A percentile compares a stretch with the other conserved stretches of the same genome.
Conservation (phyloP, 2,797 vertebrate genomes). For the Sarcoramphus papa region DNA sequence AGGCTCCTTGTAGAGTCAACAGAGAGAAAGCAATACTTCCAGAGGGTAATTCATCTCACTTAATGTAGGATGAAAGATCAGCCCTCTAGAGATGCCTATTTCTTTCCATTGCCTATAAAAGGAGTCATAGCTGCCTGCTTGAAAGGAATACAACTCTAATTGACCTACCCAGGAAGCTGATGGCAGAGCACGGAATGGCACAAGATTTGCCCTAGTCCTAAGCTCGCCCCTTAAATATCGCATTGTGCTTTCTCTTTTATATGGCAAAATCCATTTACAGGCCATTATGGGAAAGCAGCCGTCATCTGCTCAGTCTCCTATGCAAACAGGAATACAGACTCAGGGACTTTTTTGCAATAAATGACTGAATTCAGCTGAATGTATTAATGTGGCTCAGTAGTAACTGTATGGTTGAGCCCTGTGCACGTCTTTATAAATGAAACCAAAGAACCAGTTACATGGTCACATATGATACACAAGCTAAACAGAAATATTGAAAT, state of each 20-base stretch:
- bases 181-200: neutral
- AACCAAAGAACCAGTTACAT: neutral
- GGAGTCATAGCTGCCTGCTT: neutral
- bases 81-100: neutral
- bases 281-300: neutral
- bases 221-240: neutral
- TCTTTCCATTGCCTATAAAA: neutral
- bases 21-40: neutral
- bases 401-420: neutral
- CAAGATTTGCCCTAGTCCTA: neutral
- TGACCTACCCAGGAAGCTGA: neutral
- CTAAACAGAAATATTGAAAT: neutral
- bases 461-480: neutral
- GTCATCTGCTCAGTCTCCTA: neutral
- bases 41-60: neutral
- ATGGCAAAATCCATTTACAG: neutral
- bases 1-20: neutral
- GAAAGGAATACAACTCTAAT: neutral
- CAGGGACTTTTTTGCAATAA: neutral
- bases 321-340: neutral
- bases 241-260: neutral
- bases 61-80: neutral
- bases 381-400: neutral
- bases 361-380: neutral
- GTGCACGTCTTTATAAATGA: neutral